Percentiles rank a stretch among this genome's conserved stretches.
Conservation (phyloP, 1,140 invertebrate species). For the Solenopsis fugax region DNA sequence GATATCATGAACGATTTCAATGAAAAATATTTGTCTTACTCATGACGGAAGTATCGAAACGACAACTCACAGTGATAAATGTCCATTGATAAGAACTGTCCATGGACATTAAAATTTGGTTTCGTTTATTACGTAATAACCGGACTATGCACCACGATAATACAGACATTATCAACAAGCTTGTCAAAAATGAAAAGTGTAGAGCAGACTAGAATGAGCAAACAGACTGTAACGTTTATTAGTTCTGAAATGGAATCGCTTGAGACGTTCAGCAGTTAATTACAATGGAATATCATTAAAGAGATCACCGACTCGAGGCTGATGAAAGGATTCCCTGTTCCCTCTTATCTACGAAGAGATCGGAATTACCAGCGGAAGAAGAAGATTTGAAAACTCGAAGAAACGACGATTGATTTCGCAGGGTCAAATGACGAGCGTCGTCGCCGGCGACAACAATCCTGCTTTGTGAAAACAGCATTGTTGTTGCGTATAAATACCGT, state of each 20-base stretch:
- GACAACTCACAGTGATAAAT: not conserved
- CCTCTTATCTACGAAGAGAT: not conserved
- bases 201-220: not conserved
- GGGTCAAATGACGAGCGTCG: not conserved
- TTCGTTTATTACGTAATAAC: not conserved
- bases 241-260: constrained; percentile 35
- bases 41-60: not conserved
- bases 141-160: not conserved
- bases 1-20: not conserved
- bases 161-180: not conserved
- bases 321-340: not conserved
- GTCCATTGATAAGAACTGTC: not conserved
- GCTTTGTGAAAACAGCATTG: not conserved
- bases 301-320: not conserved
- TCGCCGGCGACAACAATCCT: constrained; percentile 12
- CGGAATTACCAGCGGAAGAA: not conserved
- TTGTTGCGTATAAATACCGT: constrained; percentile 9
- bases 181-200: not conserved
- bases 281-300: constrained; percentile 42
- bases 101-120: not conserved
- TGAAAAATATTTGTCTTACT: no score
- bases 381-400: not conserved
- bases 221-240: constrained; percentile 38
- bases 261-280: constrained; percentile 43
- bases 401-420: constrained; percentile 31